A percentile compares a stretch with the other conserved stretches of the same genome.
These are phyloP conservation scores for Nerophis ophidion DNA, from an alignment of 2,113 vertebrate genomes.

Conservation along the genomic window DNA sequence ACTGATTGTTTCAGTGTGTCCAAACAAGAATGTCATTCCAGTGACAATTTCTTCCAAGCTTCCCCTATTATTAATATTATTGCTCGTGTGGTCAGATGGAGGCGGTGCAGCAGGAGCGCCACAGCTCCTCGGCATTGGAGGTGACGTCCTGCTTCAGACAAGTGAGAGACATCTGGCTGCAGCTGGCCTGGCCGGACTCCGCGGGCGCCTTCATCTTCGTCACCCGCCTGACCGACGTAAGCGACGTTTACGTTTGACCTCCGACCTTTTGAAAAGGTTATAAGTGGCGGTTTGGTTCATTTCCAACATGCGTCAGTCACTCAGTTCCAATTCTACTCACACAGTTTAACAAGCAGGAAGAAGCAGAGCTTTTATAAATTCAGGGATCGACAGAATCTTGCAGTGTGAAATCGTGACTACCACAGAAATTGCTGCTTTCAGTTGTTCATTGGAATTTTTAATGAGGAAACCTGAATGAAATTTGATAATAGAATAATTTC, in stretches of 20 bases:
- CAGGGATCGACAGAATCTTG: too few relatives aligned
- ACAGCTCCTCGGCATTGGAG: slow-evolving; percentile 81
- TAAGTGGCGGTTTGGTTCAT: background rate
- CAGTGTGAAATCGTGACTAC: too few relatives aligned
- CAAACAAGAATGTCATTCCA: background rate
- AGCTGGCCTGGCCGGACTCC: slow-evolving; percentile 83
- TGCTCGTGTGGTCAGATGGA: slow-evolving; percentile 59
- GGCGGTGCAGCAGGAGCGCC: slow-evolving; percentile 66
- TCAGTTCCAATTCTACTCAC: too few relatives aligned
- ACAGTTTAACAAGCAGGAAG: too few relatives aligned
- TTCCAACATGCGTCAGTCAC: slow-evolving; percentile 1
- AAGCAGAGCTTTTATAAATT: too few relatives aligned
- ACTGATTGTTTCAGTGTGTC: background rate
- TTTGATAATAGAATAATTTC: too few relatives aligned
- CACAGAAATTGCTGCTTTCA: too few relatives aligned
- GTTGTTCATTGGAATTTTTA: too few relatives aligned
- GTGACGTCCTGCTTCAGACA: slow-evolving; percentile 77
- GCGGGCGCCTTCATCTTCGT: slow-evolving; percentile 80
- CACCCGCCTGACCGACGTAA: slow-evolving; percentile 81
- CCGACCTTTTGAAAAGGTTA: too few relatives aligned
- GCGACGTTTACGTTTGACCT: background rate
- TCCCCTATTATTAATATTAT: background rate
- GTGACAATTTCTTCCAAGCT: background rate
- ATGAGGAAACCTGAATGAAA: too few relatives aligned
- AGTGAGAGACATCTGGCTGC: slow-evolving; percentile 81